Conservation (phyloP, 2,888 invertebrate genomes). For the Ctenicera cuprea region DNA sequence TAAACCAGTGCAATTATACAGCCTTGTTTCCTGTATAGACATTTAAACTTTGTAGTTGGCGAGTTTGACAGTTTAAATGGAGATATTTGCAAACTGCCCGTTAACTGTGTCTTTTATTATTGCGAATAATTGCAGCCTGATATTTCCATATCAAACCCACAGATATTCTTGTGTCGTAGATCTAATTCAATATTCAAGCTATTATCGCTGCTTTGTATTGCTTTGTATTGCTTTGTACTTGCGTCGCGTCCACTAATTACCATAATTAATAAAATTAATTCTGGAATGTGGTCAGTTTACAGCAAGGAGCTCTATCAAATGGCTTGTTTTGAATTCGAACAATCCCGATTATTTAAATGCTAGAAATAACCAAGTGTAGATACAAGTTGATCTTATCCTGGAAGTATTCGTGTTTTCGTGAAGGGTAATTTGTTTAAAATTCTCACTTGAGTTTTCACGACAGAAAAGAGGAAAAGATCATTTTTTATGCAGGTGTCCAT, state of each 20-base stretch:
- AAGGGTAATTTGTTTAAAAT: constrained; percentile 2
- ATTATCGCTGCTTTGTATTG: not conserved
- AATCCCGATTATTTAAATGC: constrained; percentile 6
- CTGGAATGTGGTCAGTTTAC: constrained; percentile 16
- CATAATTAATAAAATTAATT: constrained; percentile 34
- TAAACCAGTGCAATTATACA: constrained; percentile 18
- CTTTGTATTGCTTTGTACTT: constrained; percentile 9
- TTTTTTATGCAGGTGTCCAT: not conserved
- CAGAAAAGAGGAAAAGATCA: not conserved
- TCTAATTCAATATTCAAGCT: constrained; percentile 12
- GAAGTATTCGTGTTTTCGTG: constrained; percentile 3
- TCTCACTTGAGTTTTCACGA: not conserved
- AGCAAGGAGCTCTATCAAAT: constrained; percentile 1
- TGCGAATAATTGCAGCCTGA: not conserved
- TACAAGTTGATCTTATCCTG: constrained; percentile 1
- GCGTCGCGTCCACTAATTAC: constrained; percentile 15
- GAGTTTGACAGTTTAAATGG: constrained; percentile 8
- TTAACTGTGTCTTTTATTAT: constrained; percentile 1
- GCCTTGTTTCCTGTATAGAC: constrained; percentile 14
- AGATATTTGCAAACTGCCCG: constrained; percentile 12
- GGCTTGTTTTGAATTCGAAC: not conserved
- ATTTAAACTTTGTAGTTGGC: constrained; percentile 1
- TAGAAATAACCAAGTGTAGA: not conserved
- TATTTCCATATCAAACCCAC: not conserved
- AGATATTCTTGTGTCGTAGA: not conserved